Evolutionary conservation across 2,113 vertebrate species (phyloP).

Genomic region (Brachyistius frenatus): DNA sequence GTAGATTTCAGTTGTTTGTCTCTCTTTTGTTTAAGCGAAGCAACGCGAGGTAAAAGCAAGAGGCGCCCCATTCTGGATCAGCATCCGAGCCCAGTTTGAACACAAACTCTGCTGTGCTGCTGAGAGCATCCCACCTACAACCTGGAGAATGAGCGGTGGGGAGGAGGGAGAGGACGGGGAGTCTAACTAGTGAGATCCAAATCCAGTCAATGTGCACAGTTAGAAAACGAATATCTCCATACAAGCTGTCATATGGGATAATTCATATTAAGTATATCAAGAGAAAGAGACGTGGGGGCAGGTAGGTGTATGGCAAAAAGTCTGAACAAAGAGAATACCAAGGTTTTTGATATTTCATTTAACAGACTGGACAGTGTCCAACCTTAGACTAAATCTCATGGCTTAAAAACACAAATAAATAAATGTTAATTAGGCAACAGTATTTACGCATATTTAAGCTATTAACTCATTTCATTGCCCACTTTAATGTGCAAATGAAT

Average conservation of each 20-base stretch:
- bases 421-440: background rate
- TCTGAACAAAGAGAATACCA: background rate
- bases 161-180: slow-evolving; percentile 43
- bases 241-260: slow-evolving; percentile 13
- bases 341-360: background rate
- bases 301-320: background rate
- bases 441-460: no score
- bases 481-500: background rate
- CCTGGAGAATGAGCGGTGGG: slow-evolving; percentile 57
- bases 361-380: background rate
- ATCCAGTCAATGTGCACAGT: slow-evolving; percentile 17
- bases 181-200: slow-evolving; percentile 26
- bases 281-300: background rate
- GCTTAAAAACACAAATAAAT: background rate
- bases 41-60: slow-evolving; percentile 10
- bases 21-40: slow-evolving; percentile 12
- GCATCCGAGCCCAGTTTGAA: slow-evolving; percentile 46
- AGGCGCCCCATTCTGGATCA: slow-evolving; percentile 55
- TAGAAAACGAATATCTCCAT: background rate
- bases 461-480: background rate
- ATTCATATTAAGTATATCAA: background rate
- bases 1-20: slow-evolving; percentile 27
- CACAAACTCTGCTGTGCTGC: slow-evolving; percentile 55
- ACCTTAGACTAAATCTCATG: no score
- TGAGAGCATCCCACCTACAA: slow-evolving; percentile 66